Evolutionary conservation across 2,888 invertebrate species (phyloP).

Genomic region (Odontocolon sp.): DNA sequence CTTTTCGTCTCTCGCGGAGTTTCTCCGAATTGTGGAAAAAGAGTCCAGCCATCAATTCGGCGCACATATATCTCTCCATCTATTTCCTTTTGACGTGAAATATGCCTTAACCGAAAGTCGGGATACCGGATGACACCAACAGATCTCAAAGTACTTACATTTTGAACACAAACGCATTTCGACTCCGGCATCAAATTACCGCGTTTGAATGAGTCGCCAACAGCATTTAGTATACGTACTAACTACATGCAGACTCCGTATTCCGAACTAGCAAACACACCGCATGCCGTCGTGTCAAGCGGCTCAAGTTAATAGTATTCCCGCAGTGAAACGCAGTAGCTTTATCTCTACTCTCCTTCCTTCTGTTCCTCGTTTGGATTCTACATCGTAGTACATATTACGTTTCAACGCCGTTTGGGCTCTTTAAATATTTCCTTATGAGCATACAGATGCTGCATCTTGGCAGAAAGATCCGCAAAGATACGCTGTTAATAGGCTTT

Average conservation of each 20-base stretch:
- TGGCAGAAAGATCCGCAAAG: slow-evolving; percentile 6
- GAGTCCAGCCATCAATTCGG: too few species aligned
- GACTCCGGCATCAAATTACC: neutral
- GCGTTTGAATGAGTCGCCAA: slow-evolving; percentile 1
- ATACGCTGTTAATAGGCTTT: slow-evolving; percentile 36
- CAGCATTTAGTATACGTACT: neutral
- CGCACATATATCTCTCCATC: too few species aligned
- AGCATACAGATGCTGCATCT: slow-evolving; percentile 21
- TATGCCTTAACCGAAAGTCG: too few species aligned
- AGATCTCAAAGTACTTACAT: neutral
- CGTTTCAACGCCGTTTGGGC: slow-evolving; percentile 13
- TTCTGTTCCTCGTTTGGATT: neutral
- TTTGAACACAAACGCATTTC: neutral
- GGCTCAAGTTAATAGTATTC: slow-evolving; percentile 41
- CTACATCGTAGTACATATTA: slow-evolving; percentile 4
- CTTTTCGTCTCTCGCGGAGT: too few species aligned
- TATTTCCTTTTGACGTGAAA: too few species aligned
- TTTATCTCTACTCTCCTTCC: slow-evolving; percentile 4
- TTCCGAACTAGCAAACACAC: slow-evolving; percentile 6
- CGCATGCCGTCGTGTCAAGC: slow-evolving; percentile 26
- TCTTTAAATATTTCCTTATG: slow-evolving; percentile 46
- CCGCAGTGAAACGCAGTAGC: slow-evolving; percentile 34
- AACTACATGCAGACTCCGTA: neutral
- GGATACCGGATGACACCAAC: too few species aligned
- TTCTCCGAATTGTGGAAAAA: too few species aligned